A percentile compares a stretch with the other conserved stretches of the same genome.
Conservation (phyloP, 2,113 vertebrate genomes). For the Pantherophis guttatus region DNA sequence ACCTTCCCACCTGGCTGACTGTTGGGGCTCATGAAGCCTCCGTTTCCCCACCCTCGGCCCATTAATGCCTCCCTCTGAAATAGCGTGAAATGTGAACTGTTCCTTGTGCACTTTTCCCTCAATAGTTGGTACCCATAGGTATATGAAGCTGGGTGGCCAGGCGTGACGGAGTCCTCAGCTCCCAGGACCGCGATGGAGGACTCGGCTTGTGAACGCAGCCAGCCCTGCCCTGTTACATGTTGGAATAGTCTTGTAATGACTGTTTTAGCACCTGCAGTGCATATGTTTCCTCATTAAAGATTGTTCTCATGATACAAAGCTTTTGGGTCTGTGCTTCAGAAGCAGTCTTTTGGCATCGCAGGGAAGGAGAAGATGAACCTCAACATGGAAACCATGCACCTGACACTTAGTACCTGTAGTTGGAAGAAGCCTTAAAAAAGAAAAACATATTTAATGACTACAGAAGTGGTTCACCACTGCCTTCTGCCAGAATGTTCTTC, state of each 20-base stretch:
- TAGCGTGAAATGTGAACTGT: constrained; percentile 29
- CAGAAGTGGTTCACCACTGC: background rate
- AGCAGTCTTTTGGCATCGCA: background rate
- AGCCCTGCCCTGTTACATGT: background rate
- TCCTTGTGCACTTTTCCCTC: constrained; percentile 21
- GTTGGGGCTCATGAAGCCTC: background rate
- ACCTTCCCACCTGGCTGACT: background rate
- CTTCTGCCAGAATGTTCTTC: background rate
- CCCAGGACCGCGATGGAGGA: background rate
- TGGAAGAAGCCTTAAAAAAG: background rate
- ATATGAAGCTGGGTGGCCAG: background rate
- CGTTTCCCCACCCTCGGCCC: background rate
- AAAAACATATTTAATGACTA: background rate
- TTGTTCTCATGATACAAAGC: background rate
- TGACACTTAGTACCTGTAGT: background rate
- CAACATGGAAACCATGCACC: background rate
- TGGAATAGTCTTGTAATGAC: constrained; percentile 28
- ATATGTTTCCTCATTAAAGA: constrained; percentile 37
- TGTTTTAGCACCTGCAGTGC: constrained; percentile 25
- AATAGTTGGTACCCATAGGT: constrained; percentile 20
- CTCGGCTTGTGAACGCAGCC: background rate
- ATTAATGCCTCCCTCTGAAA: background rate
- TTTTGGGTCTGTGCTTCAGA: background rate
- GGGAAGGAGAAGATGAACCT: background rate
- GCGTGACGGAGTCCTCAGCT: background rate